Evolutionary conservation across 2,888 invertebrate genomes (phyloP), one percentile per base, ranked within the genome.

Genomic region (Chelonus formosanus): DNA sequence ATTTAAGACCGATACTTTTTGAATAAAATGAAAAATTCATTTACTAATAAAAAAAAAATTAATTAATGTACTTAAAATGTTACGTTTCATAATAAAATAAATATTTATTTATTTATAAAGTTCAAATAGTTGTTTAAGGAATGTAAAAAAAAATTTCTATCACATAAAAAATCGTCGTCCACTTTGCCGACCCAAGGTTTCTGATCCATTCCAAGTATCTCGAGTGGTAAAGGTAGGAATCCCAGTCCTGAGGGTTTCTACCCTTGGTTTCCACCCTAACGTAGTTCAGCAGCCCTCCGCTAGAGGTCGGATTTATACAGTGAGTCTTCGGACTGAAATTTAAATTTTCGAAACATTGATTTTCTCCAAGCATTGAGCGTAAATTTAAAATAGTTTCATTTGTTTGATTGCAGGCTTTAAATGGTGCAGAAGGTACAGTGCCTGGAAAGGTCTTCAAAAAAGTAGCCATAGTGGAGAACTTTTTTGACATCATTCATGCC

Each of bases 391-490:
- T 54, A 31, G 65, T 48, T 60, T 66, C 58, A 43, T 63, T 69
- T 69, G 71, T 75, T 78, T 85, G 84, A 83, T 90, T 89, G 45
- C 88, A 92, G 91, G 89, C 91, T 5, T 84, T 87, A 53, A 89
- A 85, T 75, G 91, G 91, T 70, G 91, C 91, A 3, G 84, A 84
- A 63, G 82, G 82, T 32, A 81, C 82, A 0, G 78, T 82, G 10
- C 78, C 82, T 4, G 84, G 82, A 67, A 89, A 91, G 62, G 90
- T 92, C 10, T 96, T 93, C 85, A 91, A 96, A 79, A 93, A 95
- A 83, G 97, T 97, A 55, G 97, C 97, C 0, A 91, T 97, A 45
- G 97, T 97, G n/a, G 97, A 97, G 86, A 95, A 97, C 81, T 97
- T 97, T 87, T 97, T 96, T 84, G 94, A 97, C 83, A 97, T 97